A percentile compares a stretch with the other conserved stretches of the same genome.
Conservation (phyloP, 2,797 vertebrate genomes). For the Anisognathus igniventris region DNA sequence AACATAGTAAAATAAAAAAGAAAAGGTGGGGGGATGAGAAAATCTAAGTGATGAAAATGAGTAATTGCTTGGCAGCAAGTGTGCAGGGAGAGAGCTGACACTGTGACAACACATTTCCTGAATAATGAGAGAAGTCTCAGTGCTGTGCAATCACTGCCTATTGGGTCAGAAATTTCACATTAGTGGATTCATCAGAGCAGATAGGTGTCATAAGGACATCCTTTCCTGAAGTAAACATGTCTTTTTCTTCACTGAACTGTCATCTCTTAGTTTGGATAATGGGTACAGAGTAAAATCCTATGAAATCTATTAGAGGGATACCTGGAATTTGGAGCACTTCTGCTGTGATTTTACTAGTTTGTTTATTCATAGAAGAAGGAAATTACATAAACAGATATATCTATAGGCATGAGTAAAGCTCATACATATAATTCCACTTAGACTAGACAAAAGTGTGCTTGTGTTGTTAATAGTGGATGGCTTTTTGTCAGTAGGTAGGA, state of each 20-base stretch:
- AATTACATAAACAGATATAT: not conserved
- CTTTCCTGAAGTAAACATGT: conserved; percentile 72
- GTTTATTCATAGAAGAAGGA: not conserved
- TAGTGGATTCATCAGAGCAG: conserved; percentile 79
- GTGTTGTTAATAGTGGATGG: not conserved
- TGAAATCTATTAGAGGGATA: not conserved
- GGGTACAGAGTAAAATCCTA: conserved; percentile 24
- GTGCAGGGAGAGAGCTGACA: conserved; percentile 75
- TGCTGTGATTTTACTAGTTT: not conserved
- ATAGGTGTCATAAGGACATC: conserved; percentile 74
- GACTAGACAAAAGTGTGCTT: not conserved
- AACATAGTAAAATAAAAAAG: conserved; percentile 68
- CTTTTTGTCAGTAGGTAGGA: not conserved
- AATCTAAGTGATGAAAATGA: conserved; percentile 74
- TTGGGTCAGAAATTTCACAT: conserved; percentile 81
- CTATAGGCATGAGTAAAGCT: not conserved
- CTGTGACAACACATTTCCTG: conserved; percentile 70
- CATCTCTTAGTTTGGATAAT: conserved; percentile 46
- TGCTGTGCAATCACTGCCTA: conserved; percentile 74
- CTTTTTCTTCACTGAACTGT: conserved; percentile 68
- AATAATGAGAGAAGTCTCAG: conserved; percentile 76
- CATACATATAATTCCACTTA: not conserved
- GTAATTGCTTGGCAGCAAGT: conserved; percentile 75
- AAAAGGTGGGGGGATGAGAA: not conserved
- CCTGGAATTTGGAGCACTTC: not conserved